Base-by-base conservation (phyloP, 2,888 invertebrate species). In the Dysmachus trigonus region DNA sequence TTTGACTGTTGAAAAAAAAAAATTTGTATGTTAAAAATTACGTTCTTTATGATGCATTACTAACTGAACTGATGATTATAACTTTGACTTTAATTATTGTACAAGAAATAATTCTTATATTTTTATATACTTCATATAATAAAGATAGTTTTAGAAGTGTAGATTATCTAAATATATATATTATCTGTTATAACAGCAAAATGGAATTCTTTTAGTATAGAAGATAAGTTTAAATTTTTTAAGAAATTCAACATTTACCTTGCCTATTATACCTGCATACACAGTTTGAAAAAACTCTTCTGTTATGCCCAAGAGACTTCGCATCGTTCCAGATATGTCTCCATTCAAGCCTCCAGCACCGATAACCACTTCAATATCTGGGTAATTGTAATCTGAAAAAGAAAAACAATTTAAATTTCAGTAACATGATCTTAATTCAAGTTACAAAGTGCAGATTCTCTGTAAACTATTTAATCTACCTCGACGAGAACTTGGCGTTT, bases 281-380 rank as follows among this genome's bases (percentile, higher is more conserved):
- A 93, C 93, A 72, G 89, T 90, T 7, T 93, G 89, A 86, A 92
- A 93, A 82, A 93, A 91, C 73, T 93, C 90, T 3, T 93, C 91
- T 0, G 91, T 89, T 73, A 91, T 93, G 90, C 95, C 96, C 22
- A 95, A 91, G 22, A 96, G 91, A 86, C 94, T 93, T 72, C 95
- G 92, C 88, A 96, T 91, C 62, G 94, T 94, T 15, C 96, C 95
- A 83, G 95, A 93, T 13, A 94, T 92, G 90, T 97, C 97, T 0
- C 96, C 95, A 84, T 95, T 95, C 8, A 97, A 91, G 0, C 95
- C 95, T 0, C 97, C 96, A 15, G 95, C 94, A 0, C 96, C 96
- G 91, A 97, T 93, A 8, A 97, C 96, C 15, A 97, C 92, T 90
- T 97, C 97, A 87, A 97, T 94, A 89, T 97, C 96, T 0, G 97